phyloP scores from a whole-genome alignment of 2,888 invertebrate genomes.

The Drosophila phalerata region DNA sequence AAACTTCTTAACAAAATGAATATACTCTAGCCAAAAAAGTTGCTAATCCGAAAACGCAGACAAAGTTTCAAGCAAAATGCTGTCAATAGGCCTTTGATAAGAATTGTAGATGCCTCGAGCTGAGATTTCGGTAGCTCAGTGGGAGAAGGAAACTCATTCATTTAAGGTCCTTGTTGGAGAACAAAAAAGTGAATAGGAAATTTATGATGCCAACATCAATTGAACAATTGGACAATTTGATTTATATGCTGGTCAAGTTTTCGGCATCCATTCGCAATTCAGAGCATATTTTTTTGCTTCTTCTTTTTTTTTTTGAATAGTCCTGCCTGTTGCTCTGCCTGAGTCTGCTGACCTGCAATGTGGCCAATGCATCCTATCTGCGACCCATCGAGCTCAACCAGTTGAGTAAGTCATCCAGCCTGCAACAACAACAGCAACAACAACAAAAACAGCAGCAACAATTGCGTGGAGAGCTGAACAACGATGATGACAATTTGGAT shows the following conservation, averaged over 20 bases:
- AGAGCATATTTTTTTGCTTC: neutral
- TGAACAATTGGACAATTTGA: slow-evolving; percentile 47
- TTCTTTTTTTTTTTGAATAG: slow-evolving; percentile 30
- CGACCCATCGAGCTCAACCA: slow-evolving; percentile 79
- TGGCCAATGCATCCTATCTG: slow-evolving; percentile 72
- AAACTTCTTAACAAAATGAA: neutral
- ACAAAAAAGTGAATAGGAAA: slow-evolving; percentile 49
- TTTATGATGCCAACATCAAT: slow-evolving; percentile 56
- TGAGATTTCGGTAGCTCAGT: slow-evolving; percentile 10
- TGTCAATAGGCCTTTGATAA: slow-evolving; percentile 34
- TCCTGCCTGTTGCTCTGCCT: slow-evolving; percentile 76
- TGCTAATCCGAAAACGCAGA: slow-evolving; percentile 8
- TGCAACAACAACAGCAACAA: slow-evolving; percentile 49
- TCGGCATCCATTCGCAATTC: neutral
- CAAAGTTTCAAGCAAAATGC: slow-evolving; percentile 33
- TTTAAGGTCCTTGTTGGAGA: slow-evolving; percentile 10
- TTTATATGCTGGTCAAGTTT: slow-evolving; percentile 41
- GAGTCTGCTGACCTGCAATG: slow-evolving; percentile 71
- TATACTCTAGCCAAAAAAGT: neutral
- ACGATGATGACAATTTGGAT: slow-evolving; percentile 63
- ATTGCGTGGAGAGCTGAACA: slow-evolving; percentile 49
- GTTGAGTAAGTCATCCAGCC: slow-evolving; percentile 59
- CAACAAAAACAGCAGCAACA: slow-evolving; percentile 32
- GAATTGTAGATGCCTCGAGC: neutral
- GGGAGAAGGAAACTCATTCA: slow-evolving; percentile 12